Evolutionary conservation across 1,140 invertebrate genomes (phyloP).

Genomic region (Papilio polytes): DNA sequence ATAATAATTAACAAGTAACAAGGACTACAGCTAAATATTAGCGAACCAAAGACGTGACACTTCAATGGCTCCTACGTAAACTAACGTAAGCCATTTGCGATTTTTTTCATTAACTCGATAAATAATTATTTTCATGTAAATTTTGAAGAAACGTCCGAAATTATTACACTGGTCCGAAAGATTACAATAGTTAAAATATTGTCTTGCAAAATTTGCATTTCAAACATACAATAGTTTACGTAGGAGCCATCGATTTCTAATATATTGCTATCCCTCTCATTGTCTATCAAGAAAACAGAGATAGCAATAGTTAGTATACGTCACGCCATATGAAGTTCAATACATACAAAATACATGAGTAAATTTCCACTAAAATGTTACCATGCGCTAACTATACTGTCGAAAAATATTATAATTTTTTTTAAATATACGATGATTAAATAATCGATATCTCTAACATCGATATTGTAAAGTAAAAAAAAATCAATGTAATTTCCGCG

Average conservation of each 20-base stretch:
- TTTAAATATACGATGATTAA: background rate
- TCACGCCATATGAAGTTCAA: slow-evolving; percentile 25
- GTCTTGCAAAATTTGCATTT: no score
- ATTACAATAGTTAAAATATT: no score
- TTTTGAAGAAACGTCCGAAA: no score
- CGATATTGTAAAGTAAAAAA: background rate
- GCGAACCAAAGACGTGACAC: no score
- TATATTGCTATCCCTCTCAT: background rate
- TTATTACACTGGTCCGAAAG: no score
- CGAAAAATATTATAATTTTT: background rate
- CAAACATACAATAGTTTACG: no score
- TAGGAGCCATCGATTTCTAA: background rate
- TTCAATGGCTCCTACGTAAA: no score
- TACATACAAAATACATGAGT: slow-evolving; percentile 39
- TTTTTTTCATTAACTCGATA: no score
- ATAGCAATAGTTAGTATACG: background rate
- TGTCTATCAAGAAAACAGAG: background rate
- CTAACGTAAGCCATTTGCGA: no score
- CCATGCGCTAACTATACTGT: slow-evolving; percentile 43
- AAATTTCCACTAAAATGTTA: slow-evolving; percentile 48
- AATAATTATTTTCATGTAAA: no score
- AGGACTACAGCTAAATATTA: slow-evolving; percentile 60
- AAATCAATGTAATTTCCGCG: background rate
- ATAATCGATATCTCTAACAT: background rate
- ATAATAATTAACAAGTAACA: slow-evolving; percentile 62